Base-by-base conservation (phyloP, 2,888 invertebrate genomes). In the Agrotis puta region DNA sequence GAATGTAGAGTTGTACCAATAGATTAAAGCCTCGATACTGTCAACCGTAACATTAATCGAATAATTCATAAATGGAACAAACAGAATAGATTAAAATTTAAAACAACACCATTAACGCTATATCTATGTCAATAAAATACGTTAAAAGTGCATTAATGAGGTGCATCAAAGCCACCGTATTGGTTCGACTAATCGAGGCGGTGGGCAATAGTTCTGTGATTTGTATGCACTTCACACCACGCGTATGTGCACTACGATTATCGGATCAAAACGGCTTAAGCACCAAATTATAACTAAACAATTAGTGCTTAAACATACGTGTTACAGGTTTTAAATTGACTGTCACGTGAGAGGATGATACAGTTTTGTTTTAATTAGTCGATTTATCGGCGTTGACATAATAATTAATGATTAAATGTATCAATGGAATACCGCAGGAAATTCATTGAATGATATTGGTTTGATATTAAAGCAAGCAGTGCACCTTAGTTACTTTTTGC, bases 141-240 rank as follows among this genome's bases (percentile, higher is more conserved):
- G 70, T 74, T 77, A 72, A 81, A 71, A 83, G 51, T 84, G 73
- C 77, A 75, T 81, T 77, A 82, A 78, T 84, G 66, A 83, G 71
- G 62, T 71, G 82, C 70, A 85, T 82, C 86, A 82, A 81, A 80
- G 74, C 59, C 58, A 75, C 74, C 81, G 71, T 74, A 75, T 71
- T 73, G 68, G 69, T 64, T 79, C 59, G 59, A 71, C 77, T 76
- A 79, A 77, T 71, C 69, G 69, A 77, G 73, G 77, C 71, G 68
- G 66, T 62, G 57, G 58, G 56, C 80, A 66, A 82, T 87, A 85
- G 83, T 79, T 39, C 43, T 39, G 65, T 74, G 67, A 85, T 90
- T 89, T 84, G 87, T 90, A 90, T 90, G 85, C 90, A 70, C 56
- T 74, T 67, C 87, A 83, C 88, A 81, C 65, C 66, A 62, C 51